Percentiles rank a stretch among this genome's conserved stretches.
Evolutionary conservation across 2,888 invertebrate genomes (phyloP).

Genomic region (Cheilosia vulpina): DNA sequence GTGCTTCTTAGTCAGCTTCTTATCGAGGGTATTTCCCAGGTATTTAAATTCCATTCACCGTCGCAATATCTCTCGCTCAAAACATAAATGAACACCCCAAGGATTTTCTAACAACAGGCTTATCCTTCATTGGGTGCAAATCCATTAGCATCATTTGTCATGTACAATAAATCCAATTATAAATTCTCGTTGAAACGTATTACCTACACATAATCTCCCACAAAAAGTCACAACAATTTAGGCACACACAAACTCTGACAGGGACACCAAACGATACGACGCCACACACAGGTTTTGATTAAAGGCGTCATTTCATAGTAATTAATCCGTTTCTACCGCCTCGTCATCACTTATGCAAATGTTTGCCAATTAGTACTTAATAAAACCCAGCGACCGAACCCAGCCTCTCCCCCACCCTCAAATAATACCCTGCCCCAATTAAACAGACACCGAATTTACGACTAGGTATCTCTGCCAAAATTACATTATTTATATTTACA

Average conservation of each 20-base stretch:
- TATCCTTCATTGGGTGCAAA: background rate
- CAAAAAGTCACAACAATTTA: constrained; percentile 31
- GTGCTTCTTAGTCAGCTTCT: too few species aligned
- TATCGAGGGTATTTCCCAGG: too few species aligned
- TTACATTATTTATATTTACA: constrained; percentile 70
- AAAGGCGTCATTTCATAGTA: constrained; percentile 30
- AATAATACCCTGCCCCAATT: background rate
- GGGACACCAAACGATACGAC: background rate
- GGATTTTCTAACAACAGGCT: background rate
- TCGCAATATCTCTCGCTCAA: too few species aligned
- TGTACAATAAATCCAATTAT: background rate
- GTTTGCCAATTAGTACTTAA: constrained; percentile 73
- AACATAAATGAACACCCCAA: background rate
- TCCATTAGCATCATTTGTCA: background rate
- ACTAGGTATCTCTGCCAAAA: constrained; percentile 27
- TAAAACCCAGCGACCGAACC: constrained; percentile 41
- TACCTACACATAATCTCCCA: background rate
- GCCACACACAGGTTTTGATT: background rate
- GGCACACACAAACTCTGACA: background rate
- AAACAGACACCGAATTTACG: constrained; percentile 34
- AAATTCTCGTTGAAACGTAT: background rate
- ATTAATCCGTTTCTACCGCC: constrained; percentile 53
- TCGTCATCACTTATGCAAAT: constrained; percentile 64
- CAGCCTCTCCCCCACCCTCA: too few species aligned
- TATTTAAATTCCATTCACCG: too few species aligned